phyloP scores from a whole-genome alignment of 2,113 vertebrate genomes.

The Carlito syrichta region DNA sequence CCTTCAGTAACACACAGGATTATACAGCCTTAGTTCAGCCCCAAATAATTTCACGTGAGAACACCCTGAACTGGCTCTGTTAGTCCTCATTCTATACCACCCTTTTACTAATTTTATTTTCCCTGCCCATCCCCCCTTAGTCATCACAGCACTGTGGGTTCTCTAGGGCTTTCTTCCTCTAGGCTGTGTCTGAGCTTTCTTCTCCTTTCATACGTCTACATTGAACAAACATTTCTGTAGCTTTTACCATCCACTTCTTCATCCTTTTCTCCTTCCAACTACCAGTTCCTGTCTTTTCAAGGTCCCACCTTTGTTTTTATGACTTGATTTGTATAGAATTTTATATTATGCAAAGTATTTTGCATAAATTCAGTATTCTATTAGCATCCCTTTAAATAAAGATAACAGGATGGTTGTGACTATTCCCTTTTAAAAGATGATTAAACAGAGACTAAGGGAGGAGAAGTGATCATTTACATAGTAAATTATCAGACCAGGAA shows the following conservation, averaged over 20 bases:
- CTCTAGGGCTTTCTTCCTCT: not conserved
- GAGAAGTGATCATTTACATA: not conserved
- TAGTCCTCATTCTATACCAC: no score
- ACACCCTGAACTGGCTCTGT: not conserved
- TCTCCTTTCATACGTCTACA: not conserved
- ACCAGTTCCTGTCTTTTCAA: not conserved
- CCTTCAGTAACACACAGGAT: not conserved
- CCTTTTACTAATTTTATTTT: not conserved
- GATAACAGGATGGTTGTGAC: not conserved
- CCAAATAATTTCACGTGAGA: not conserved
- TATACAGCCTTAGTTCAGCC: not conserved
- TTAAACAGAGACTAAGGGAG: not conserved
- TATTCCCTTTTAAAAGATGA: not conserved
- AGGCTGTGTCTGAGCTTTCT: not conserved
- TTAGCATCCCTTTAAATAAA: constrained; percentile 34
- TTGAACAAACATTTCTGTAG: not conserved
- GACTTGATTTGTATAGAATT: not conserved
- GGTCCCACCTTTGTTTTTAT: not conserved
- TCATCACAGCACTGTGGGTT: not conserved
- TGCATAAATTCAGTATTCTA: not conserved
- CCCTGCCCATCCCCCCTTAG: not conserved
- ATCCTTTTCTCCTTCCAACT: not conserved
- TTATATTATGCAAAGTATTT: not conserved
- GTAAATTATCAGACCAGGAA: not conserved
- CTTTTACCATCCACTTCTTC: not conserved